phyloP scores from a whole-genome alignment of 1,140 invertebrate genomes.

The Micrasema longulum region DNA sequence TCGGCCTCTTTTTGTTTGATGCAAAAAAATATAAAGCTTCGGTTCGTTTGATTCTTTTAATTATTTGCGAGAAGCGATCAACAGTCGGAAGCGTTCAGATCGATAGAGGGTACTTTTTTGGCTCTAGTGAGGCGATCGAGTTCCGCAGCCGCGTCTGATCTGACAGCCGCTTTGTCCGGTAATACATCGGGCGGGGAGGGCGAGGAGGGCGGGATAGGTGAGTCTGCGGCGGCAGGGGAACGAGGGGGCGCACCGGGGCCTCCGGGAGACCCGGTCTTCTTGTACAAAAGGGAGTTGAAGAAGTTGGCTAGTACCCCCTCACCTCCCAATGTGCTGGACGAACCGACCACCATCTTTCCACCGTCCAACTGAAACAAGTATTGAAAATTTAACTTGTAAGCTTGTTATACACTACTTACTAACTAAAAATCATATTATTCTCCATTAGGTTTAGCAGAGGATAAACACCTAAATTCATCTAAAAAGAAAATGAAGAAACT shows the following conservation, averaged over 20 bases:
- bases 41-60: slow-evolving; percentile 7
- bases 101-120: slow-evolving; percentile 72
- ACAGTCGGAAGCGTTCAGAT: slow-evolving; percentile 59
- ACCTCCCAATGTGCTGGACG: slow-evolving; percentile 75
- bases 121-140: slow-evolving; percentile 86
- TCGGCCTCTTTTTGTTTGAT: background rate
- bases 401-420: background rate
- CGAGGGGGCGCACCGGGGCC: slow-evolving; percentile 59
- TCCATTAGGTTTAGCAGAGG: no score
- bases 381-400: slow-evolving; percentile 1
- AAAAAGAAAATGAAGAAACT: no score
- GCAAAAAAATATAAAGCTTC: slow-evolving; percentile 30
- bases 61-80: slow-evolving; percentile 35
- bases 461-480: no score
- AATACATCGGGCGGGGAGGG: slow-evolving; percentile 50
- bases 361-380: slow-evolving; percentile 73
- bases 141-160: slow-evolving; percentile 92
- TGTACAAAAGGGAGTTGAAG: slow-evolving; percentile 96
- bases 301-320: slow-evolving; percentile 98
- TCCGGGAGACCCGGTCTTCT: slow-evolving; percentile 82
- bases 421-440: no score
- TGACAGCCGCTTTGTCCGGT: slow-evolving; percentile 76
- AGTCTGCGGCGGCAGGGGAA: slow-evolving; percentile 50
- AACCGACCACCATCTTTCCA: slow-evolving; percentile 73
- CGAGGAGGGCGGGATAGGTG: slow-evolving; percentile 52